Percentiles rank a stretch among this genome's conserved stretches.
These are phyloP conservation scores for Syngnathus acus DNA, from an alignment of 2,797 vertebrate species.

Conservation along the genomic window DNA sequence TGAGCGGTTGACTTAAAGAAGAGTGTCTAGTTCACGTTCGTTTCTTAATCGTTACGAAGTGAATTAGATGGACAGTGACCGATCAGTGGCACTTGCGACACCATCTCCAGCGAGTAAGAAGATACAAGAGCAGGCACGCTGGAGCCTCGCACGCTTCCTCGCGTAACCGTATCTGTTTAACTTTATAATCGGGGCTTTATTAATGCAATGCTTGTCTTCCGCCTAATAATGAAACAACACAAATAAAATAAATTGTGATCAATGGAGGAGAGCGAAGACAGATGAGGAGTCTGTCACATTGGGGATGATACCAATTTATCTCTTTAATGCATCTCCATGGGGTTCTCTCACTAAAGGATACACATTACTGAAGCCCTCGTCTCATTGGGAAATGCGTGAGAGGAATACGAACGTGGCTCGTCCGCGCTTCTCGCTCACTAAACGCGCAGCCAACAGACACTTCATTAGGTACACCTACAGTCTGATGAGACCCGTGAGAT, in stretches of 20 bases:
- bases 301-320: constrained; percentile 80
- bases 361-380: constrained; percentile 73
- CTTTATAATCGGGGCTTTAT: constrained; percentile 75
- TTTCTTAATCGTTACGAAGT: constrained; percentile 60
- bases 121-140: constrained; percentile 45
- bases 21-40: constrained; percentile 36
- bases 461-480: not conserved
- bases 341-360: constrained; percentile 77
- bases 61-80: constrained; percentile 58
- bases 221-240: constrained; percentile 77
- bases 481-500: not conserved
- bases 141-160: constrained; percentile 52
- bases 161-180: constrained; percentile 66
- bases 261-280: constrained; percentile 76
- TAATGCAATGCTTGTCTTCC: constrained; percentile 74
- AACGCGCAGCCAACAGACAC: not conserved
- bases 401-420: constrained; percentile 67
- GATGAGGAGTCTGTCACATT: constrained; percentile 77
- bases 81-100: constrained; percentile 37
- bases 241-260: constrained; percentile 84
- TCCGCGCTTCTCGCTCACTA: constrained; percentile 49
- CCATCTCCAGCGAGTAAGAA: constrained; percentile 53
- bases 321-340: constrained; percentile 81
- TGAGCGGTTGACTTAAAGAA: constrained; percentile 48
- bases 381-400: constrained; percentile 69